Base-by-base conservation (phyloP, 2,888 invertebrate genomes). In the Hirtodrosophila trivittata region DNA sequence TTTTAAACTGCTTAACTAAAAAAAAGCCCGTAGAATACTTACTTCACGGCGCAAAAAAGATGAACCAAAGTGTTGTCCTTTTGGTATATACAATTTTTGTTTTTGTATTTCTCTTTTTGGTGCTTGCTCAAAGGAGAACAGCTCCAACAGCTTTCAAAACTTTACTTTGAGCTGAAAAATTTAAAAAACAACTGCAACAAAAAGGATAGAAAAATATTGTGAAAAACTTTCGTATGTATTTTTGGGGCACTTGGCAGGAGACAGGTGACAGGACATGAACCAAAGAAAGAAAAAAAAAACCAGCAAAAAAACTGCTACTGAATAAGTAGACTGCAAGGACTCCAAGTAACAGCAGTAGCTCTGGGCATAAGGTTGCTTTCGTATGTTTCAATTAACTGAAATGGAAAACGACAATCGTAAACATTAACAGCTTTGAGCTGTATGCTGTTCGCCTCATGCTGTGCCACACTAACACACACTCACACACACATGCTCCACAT, bases 331-430 rank as follows among this genome's bases (percentile, higher is more conserved):
- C 63, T 60, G 30, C n/a, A 21, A 21, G 18, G 18, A 21, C 5
- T 21, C 5, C 3, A 21, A 21, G 18, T 21, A 21, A 21, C 5
- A 21, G 18, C 2, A 21, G 18, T 13, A 35, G 25, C 16, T 49
- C 28, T 9, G 54, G 35, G 13, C 26, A 18, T 26, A 28, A 43
- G 30, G 47, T 43, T 56, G 41, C 45, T 37, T 47, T 55, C 43
- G 54, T 58, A 26, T 55, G 47, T 80, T 80, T 80, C 84, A 80
- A 80, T 80, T 80, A 80, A 80, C 77, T 75, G 65, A 66, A 80
- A 80, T 80, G 80, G 80, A 72, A 80, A 80, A 62, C 84, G 72
- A 77, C 77, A 72, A 77, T 77, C 77, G 72, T 83, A 69, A 80
- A 77, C 66, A 80, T 83, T 75, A 75, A 80, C 84, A 70, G 77